Percentiles rank a stretch among this genome's conserved stretches.
Conservation (phyloP, 2,797 vertebrate species). For the Scarus forsteni region DNA sequence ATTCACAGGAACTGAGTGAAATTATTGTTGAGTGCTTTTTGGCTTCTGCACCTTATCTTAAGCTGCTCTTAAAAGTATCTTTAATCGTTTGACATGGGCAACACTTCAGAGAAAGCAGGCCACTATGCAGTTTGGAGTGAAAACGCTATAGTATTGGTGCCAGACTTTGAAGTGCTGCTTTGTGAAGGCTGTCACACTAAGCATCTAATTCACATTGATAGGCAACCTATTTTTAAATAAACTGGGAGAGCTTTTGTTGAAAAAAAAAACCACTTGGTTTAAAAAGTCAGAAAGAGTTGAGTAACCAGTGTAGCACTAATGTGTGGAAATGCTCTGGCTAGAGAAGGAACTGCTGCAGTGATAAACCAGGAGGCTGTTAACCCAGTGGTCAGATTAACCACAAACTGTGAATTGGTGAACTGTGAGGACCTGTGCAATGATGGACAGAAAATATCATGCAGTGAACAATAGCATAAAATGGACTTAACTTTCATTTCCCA, state of each 20-base stretch:
- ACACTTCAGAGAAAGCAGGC: constrained; percentile 40
- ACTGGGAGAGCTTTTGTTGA: constrained; percentile 25
- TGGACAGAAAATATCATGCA: constrained; percentile 38
- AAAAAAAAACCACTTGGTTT: constrained; percentile 16
- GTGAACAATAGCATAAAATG: constrained; percentile 22
- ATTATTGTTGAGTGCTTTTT: constrained; percentile 30
- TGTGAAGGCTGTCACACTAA: constrained; percentile 34
- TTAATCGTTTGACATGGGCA: constrained; percentile 57
- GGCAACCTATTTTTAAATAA: constrained; percentile 41
- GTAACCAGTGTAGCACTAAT: neutral
- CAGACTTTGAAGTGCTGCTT: constrained; percentile 55
- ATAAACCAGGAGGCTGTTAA: constrained; percentile 39
- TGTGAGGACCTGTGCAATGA: constrained; percentile 39
- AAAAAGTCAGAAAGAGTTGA: constrained; percentile 33
- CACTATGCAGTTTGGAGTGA: constrained; percentile 30
- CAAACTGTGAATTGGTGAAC: constrained; percentile 55
- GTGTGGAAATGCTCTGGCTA: neutral
- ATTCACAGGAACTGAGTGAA: constrained; percentile 30
- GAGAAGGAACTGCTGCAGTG: constrained; percentile 1
- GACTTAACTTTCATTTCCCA: neutral
- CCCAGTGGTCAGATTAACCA: constrained; percentile 37
- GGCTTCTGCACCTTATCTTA: constrained; percentile 51
- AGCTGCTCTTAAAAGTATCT: constrained; percentile 55
- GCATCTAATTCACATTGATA: constrained; percentile 41
- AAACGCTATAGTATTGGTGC: constrained; percentile 19